These are phyloP conservation scores for Alosa sapidissima DNA, from an alignment of 2,797 vertebrate genomes.

Conservation along the genomic window DNA sequence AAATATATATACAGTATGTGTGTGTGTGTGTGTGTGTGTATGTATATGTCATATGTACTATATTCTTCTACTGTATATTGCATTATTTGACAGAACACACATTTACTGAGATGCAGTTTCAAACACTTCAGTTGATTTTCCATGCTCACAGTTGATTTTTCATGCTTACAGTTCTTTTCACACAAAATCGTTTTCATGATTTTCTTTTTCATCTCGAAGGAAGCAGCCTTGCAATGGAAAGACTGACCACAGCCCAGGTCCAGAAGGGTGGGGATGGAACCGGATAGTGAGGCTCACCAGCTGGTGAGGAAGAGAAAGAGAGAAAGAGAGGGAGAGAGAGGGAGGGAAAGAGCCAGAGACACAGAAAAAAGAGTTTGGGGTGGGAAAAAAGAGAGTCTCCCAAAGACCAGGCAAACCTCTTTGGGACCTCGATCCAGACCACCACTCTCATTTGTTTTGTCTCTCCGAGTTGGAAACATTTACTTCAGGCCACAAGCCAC, in stretches of 20 bases:
- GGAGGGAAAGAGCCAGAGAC: slow-evolving; percentile 13
- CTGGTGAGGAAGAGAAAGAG: slow-evolving; percentile 3
- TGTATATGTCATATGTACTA: not conserved
- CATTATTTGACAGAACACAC: not conserved
- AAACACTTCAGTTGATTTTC: not conserved
- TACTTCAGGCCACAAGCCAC: not conserved
- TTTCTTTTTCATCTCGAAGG: not conserved
- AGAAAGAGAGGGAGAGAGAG: slow-evolving; percentile 17
- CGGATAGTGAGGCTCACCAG: not conserved
- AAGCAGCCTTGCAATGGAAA: not conserved
- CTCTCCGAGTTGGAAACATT: slow-evolving; percentile 6
- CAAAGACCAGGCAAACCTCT: not conserved
- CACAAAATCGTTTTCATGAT: not conserved
- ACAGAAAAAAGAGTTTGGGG: not conserved
- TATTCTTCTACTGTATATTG: not conserved
- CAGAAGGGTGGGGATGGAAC: slow-evolving; percentile 11
- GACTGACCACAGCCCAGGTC: not conserved
- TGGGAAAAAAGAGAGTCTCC: not conserved
- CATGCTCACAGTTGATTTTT: not conserved
- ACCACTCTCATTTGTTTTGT: slow-evolving; percentile 3
- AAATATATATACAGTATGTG: not conserved
- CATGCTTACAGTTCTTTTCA: not conserved
- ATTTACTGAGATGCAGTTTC: not conserved
- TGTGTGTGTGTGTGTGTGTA: no score
- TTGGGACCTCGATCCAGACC: not conserved